Base-by-base conservation (phyloP, 2,888 invertebrate genomes). In the Orchestes rusci region DNA sequence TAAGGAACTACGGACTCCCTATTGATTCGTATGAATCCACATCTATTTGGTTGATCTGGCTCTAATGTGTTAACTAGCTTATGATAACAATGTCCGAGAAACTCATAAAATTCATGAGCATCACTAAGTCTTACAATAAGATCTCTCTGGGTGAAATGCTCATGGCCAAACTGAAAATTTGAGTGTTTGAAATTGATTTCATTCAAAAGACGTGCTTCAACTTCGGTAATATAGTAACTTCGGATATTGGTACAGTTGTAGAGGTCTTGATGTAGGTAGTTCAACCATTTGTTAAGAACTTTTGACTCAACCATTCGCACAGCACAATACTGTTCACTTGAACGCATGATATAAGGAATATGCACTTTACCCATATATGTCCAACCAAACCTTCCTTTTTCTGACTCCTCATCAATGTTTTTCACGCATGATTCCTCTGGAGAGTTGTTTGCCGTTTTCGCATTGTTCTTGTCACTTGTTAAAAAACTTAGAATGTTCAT, bases 131-230 rank as follows among this genome's bases (percentile, higher is more conserved):
- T 76, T 37, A 95, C 94, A 13, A 95, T 89, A 55, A 93, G 73
- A 72, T 96, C 95, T 64, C 90, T 86, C 46, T 80, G 79, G 1
- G 88, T 85, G 64, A 94, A 95, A 16, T 80, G 77, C 53, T 92
- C 90, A 39, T 86, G 77, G 2, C 94, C 94, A 67, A 87, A 95
- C 65, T 88, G 85, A 47, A 79, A 81, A 59, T 92, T 93, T 71
- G 93, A 92, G 64, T 95, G 95, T 65, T 84, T 84, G 52, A 80
- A 76, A 69, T 95, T 96, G 56, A 95, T 92, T 69, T 95, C 94
- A 60, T 90, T 92, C 34, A 95, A 74, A 15, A 95, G 73, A 53
- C 87, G 80, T 39, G 91, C 86, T 70, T 96, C 95, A 0, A 84
- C 80, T 53, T 90, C 88, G 0, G 92, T 92, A 54, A 94, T 89